A percentile compares a stretch with the other conserved stretches of the same genome.
Evolutionary conservation across 2,113 vertebrate species (phyloP).

Genomic region (Acrocephalus arundinaceus): DNA sequence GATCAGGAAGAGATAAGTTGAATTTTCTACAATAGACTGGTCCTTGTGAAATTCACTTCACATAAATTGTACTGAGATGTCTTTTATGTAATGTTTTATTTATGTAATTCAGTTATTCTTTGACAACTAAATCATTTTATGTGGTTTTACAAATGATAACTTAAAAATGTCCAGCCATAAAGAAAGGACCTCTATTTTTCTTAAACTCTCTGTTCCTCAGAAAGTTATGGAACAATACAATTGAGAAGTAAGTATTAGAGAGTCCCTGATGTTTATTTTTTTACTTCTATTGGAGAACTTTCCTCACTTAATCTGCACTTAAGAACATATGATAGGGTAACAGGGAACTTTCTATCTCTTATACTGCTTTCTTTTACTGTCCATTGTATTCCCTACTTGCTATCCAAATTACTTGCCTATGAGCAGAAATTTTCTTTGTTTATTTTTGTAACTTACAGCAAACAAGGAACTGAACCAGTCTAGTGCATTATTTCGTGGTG

Average conservation of each 20-base stretch:
- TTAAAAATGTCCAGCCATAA: slow-evolving; percentile 41
- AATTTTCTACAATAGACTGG: slow-evolving; percentile 63
- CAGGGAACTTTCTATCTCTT: neutral
- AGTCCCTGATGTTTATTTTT: neutral
- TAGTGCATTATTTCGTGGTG: neutral
- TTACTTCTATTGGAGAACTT: neutral
- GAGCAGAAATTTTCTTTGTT: neutral
- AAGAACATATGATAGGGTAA: neutral
- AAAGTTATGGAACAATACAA: neutral
- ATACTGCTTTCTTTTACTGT: neutral
- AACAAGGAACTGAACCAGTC: neutral
- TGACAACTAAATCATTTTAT: slow-evolving; percentile 60
- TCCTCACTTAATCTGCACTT: neutral
- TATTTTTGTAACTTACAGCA: neutral
- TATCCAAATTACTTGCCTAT: neutral
- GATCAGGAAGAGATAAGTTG: slow-evolving; percentile 68
- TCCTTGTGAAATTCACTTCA: slow-evolving; percentile 64
- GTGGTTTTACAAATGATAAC: slow-evolving; percentile 51
- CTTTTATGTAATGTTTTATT: slow-evolving; percentile 74
- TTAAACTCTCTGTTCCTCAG: neutral
- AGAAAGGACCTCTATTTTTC: slow-evolving; percentile 37
- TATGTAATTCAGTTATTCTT: slow-evolving; percentile 72
- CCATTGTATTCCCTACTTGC: neutral
- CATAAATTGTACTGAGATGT: slow-evolving; percentile 62
- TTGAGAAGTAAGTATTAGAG: neutral